Conservation (phyloP, 1,140 invertebrate species). For the Neodiprion virginianus region DNA sequence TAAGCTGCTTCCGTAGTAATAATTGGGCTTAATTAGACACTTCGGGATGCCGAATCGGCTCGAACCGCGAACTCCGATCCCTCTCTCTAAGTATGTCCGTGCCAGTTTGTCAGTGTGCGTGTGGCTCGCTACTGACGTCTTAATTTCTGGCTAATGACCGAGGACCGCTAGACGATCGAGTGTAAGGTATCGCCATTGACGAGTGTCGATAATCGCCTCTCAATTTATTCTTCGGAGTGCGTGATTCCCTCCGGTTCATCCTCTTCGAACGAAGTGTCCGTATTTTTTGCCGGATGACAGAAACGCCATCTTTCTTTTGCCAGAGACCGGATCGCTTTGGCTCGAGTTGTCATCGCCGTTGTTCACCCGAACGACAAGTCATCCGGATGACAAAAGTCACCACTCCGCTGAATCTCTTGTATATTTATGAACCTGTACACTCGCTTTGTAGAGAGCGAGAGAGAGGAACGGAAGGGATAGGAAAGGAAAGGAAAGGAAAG, state of each 20-base stretch:
- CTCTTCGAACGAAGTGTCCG: no score
- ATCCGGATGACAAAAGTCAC: not conserved
- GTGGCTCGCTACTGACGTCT: not conserved
- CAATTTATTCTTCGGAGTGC: no score
- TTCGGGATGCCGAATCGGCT: not conserved
- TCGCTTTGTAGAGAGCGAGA: no score
- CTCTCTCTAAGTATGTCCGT: not conserved
- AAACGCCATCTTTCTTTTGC: not conserved
- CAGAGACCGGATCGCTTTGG: not conserved
- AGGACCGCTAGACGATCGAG: not conserved
- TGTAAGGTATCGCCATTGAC: not conserved
- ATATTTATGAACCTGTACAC: not conserved
- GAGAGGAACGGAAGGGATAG: no score
- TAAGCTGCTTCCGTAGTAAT: not conserved
- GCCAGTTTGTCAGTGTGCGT: not conserved
- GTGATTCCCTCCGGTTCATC: no score
- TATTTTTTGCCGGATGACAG: not conserved
- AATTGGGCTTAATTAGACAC: not conserved
- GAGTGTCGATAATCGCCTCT: no score
- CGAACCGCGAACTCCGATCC: not conserved
- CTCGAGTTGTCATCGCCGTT: slow-evolving; percentile 4
- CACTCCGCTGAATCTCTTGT: not conserved
- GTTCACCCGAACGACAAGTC: not conserved
- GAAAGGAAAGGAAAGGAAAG: no score
- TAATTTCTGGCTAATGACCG: not conserved